Percentiles rank a stretch among this genome's conserved stretches.
These are phyloP conservation scores for Noctua janthe DNA, from an alignment of 2,888 invertebrate genomes.

Conservation along the genomic window DNA sequence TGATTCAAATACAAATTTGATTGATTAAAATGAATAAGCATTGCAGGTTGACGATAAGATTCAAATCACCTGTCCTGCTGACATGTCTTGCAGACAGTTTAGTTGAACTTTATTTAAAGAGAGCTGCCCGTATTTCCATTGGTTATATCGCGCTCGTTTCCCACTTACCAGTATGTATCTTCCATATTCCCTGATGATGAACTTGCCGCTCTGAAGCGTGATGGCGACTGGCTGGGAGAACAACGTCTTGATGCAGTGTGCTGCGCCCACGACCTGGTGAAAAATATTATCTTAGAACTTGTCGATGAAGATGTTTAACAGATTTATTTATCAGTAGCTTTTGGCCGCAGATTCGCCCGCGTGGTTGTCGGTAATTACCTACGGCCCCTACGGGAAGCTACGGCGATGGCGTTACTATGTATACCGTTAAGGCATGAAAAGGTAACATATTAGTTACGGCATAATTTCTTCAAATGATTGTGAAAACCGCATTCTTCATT, in stretches of 20 bases:
- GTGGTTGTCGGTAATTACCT: neutral
- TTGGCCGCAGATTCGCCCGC: neutral
- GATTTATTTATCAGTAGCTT: neutral
- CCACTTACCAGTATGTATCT: constrained; percentile 94
- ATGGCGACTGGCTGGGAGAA: constrained; percentile 95
- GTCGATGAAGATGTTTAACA: neutral
- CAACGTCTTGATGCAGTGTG: constrained; percentile 94
- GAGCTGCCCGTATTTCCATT: neutral
- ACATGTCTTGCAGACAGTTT: neutral
- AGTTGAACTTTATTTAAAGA: neutral
- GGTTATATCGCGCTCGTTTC: neutral
- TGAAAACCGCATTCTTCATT: neutral
- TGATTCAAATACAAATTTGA: neutral
- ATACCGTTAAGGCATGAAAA: neutral
- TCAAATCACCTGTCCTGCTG: neutral
- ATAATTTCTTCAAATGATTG: neutral
- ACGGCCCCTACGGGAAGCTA: neutral
- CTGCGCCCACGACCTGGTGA: constrained; percentile 95
- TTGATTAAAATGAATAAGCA: neutral
- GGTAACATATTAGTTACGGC: neutral
- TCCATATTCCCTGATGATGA: constrained; percentile 95
- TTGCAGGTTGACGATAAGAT: neutral
- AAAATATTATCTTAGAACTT: neutral
- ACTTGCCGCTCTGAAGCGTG: constrained; percentile 96
- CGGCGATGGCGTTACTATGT: neutral